Conservation (phyloP, 2,113 vertebrate species). For the Psammodynastes pulverulentus region DNA sequence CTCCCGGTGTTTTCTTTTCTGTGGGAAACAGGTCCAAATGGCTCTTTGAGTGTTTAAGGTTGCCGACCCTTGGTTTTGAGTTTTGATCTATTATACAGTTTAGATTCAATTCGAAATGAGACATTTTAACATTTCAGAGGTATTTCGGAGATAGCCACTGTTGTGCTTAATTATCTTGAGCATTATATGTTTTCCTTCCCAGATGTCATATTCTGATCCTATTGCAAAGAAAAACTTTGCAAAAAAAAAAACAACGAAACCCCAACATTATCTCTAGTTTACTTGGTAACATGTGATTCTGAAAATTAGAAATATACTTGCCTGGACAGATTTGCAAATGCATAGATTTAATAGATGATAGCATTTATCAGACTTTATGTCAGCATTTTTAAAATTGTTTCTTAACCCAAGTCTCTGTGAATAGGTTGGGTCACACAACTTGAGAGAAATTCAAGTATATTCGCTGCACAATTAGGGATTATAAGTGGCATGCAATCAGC, state of each 20-base stretch:
- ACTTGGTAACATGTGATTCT: not conserved
- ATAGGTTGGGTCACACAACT: not conserved
- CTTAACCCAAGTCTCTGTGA: not conserved
- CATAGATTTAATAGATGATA: not conserved
- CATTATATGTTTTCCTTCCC: not conserved
- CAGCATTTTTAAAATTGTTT: not conserved
- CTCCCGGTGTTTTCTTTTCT: no score
- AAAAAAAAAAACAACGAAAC: not conserved
- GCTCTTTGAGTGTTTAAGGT: no score
- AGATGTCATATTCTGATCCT: not conserved
- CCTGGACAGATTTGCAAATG: not conserved
- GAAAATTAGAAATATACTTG: not conserved
- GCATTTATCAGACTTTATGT: not conserved
- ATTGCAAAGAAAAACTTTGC: not conserved
- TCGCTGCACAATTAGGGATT: conserved; percentile 10
- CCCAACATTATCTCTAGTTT: not conserved
- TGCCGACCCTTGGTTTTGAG: not conserved
- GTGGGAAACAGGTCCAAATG: no score
- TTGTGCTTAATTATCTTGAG: not conserved
- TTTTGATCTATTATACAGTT: not conserved
- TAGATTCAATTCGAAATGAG: not conserved
- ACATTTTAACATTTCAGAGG: not conserved
- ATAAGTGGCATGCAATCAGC: not conserved
- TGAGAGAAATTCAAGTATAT: not conserved
- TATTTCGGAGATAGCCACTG: not conserved